These are phyloP conservation scores for Dromiciops gliroides DNA, from an alignment of 2,113 vertebrate species.

Conservation along the genomic window DNA sequence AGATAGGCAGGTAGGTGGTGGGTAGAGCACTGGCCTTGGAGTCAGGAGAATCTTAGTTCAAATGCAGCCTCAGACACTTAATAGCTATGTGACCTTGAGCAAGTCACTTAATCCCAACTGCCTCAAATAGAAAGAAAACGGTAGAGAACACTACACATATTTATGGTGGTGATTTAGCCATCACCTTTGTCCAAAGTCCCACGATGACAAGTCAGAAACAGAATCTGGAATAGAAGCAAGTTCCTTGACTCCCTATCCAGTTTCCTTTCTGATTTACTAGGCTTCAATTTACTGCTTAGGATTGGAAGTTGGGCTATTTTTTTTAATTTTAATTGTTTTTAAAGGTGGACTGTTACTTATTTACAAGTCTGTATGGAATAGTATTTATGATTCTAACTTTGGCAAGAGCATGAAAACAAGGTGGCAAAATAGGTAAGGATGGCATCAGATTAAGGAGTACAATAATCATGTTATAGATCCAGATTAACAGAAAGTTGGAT, in stretches of 20 bases:
- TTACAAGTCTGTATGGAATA: conserved; percentile 31
- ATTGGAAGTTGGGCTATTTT: neutral
- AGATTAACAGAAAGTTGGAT: conserved; percentile 9
- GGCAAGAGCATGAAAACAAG: neutral
- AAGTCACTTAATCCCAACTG: too few relatives aligned
- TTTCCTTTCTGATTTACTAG: neutral
- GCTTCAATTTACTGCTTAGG: neutral
- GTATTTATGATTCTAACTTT: conserved; percentile 34
- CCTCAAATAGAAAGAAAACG: too few relatives aligned
- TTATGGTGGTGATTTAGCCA: neutral
- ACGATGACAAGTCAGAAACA: neutral
- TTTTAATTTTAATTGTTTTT: conserved; percentile 32
- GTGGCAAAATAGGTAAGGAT: conserved; percentile 25
- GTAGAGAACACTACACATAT: neutral
- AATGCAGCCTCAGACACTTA: neutral
- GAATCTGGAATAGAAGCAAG: neutral
- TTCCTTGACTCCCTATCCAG: neutral
- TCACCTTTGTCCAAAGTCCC: neutral
- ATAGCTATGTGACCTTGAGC: too few relatives aligned
- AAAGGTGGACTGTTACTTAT: neutral
- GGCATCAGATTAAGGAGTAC: neutral
- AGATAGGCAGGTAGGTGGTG: too few relatives aligned
- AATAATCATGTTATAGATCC: conserved; percentile 3
- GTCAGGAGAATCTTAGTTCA: neutral
- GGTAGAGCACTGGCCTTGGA: too few relatives aligned